These are phyloP conservation scores for Cercopithecus mona DNA, from an alignment of 2,113 vertebrate species.

Conservation along the genomic window DNA sequence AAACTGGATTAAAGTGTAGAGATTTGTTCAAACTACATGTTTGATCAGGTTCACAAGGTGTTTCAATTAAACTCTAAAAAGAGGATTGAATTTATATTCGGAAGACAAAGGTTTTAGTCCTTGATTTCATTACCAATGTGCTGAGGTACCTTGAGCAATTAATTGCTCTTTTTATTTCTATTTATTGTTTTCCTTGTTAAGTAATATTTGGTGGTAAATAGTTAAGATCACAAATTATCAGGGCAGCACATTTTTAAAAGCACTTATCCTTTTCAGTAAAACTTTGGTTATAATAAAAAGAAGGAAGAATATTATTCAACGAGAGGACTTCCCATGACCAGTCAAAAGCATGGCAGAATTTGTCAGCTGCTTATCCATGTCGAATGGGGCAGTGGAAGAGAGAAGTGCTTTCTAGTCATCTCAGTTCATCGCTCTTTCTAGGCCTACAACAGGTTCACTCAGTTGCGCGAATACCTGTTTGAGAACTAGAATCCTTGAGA, in stretches of 20 bases:
- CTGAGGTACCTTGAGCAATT: neutral
- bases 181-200: neutral
- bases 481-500: neutral
- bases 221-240: neutral
- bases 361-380: neutral
- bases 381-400: neutral
- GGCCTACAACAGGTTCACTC: neutral
- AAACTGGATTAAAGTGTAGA: neutral
- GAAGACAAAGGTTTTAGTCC: neutral
- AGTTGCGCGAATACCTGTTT: neutral
- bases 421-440: neutral
- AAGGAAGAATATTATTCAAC: neutral
- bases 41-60: neutral
- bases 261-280: neutral
- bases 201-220: neutral
- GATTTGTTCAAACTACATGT: neutral
- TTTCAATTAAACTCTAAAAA: constrained; percentile 14
- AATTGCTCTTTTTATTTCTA: neutral
- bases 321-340: neutral
- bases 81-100: neutral
- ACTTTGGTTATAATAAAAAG: neutral
- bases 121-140: neutral
- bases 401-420: neutral
- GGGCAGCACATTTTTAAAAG: neutral
- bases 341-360: neutral